Conservation (phyloP, 2,888 invertebrate genomes). For the Crossocerus cetratus region DNA sequence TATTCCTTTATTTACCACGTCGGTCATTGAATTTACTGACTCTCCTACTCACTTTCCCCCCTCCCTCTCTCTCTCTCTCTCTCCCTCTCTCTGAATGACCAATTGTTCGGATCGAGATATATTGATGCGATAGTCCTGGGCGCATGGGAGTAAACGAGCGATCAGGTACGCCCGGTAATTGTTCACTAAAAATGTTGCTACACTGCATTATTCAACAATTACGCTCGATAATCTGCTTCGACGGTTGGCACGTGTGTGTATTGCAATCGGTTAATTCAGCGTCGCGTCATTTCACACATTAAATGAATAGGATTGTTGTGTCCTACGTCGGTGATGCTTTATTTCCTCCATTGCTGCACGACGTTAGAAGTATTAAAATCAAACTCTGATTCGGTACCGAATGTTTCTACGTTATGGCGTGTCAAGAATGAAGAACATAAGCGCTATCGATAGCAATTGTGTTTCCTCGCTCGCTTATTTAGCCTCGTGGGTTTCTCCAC, state of each 20-base stretch:
- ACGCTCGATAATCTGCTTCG: constrained; percentile 36
- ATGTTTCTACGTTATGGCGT: constrained; percentile 1
- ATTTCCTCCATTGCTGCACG: constrained; percentile 10
- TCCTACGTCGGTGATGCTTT: constrained; percentile 23
- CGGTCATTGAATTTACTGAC: neutral
- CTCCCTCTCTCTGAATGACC: neutral
- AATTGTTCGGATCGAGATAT: no score
- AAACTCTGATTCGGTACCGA: neutral
- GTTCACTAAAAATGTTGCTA: constrained; percentile 20
- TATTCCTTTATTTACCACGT: no score
- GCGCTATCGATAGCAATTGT: neutral
- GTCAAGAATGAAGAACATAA: constrained; percentile 1
- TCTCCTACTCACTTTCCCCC: neutral
- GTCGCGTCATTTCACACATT: constrained; percentile 53
- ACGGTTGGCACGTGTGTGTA: constrained; percentile 16
- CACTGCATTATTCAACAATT: constrained; percentile 40
- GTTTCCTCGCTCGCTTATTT: neutral
- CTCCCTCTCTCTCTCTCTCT: neutral
- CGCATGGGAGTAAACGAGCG: neutral
- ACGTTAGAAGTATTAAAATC: constrained; percentile 28
- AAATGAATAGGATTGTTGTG: constrained; percentile 52
- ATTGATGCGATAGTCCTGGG: no score
- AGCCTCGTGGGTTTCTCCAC: neutral
- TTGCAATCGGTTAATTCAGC: constrained; percentile 36
- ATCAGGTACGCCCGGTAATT: neutral